These are phyloP conservation scores for Phocides pigmalion DNA, from an alignment of 1,140 invertebrate species.

Conservation along the genomic window DNA sequence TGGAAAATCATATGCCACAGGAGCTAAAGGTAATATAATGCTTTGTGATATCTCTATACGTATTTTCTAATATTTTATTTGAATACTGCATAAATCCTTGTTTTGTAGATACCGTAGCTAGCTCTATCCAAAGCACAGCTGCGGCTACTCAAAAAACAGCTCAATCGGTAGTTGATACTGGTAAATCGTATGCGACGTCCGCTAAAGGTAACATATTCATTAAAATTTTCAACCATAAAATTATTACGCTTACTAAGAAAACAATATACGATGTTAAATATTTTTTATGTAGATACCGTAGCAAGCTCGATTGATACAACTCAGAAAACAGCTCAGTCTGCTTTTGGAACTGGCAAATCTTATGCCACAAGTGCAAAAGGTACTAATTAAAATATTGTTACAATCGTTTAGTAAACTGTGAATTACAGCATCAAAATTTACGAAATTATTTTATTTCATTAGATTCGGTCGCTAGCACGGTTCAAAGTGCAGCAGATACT, in stretches of 20 bases:
- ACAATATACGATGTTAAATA: not conserved
- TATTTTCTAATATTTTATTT: too few species aligned
- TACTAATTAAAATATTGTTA: not conserved
- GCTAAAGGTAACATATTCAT: slow-evolving; percentile 21
- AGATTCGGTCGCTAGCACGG: slow-evolving; percentile 47
- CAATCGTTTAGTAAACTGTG: too few species aligned
- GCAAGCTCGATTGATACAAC: slow-evolving; percentile 39
- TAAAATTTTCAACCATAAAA: not conserved
- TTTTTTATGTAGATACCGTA: slow-evolving; percentile 34
- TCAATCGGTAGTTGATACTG: slow-evolving; percentile 51
- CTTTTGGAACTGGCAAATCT: slow-evolving; percentile 44
- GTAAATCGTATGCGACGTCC: slow-evolving; percentile 43
- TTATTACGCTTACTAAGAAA: too few species aligned
- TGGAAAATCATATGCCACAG: slow-evolving; percentile 45
- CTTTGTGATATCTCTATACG: not conserved
- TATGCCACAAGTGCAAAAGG: slow-evolving; percentile 38
- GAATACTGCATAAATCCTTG: not conserved
- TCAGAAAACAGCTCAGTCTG: slow-evolving; percentile 39
- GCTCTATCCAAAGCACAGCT: slow-evolving; percentile 32
- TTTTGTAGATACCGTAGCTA: slow-evolving; percentile 39
- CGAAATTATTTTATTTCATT: slow-evolving; percentile 31
- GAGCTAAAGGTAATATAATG: slow-evolving; percentile 51
- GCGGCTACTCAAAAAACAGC: slow-evolving; percentile 51
- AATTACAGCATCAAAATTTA: too few species aligned
- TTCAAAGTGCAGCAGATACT: slow-evolving; percentile 52